These are phyloP conservation scores for Caenorhabditis japonica DNA, from an alignment of 2,888 invertebrate genomes.

Conservation along the genomic window DNA sequence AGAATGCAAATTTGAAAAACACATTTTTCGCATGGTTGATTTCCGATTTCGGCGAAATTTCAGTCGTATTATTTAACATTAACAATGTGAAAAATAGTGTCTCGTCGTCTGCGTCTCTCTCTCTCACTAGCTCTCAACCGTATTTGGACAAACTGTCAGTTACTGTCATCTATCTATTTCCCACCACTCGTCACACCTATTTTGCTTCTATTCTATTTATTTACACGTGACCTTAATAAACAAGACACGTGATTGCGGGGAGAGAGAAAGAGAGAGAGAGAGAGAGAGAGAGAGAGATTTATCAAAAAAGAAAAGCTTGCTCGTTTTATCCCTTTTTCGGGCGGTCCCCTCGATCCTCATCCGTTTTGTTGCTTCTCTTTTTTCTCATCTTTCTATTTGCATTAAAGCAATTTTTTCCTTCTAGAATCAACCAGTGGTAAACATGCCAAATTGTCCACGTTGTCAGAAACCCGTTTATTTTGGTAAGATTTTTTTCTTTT, in stretches of 20 bases:
- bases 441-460: conserved; percentile 75
- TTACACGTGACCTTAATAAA: conserved; percentile 8
- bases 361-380: background rate
- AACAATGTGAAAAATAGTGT: conserved; percentile 17
- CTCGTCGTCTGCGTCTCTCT: conserved; percentile 10
- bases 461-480: conserved; percentile 77
- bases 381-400: background rate
- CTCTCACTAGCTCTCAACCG: background rate
- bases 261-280: too few relatives aligned
- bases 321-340: conserved; percentile 14
- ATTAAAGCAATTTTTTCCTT: conserved; percentile 1
- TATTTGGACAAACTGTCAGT: conserved; percentile 46
- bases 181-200: conserved; percentile 19
- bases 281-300: conserved; percentile 9
- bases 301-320: background rate
- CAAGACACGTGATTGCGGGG: conserved; percentile 21
- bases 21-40: conserved; percentile 14
- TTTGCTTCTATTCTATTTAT: background rate
- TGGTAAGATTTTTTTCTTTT: conserved; percentile 62
- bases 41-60: conserved; percentile 29
- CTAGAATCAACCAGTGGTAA: conserved; percentile 19
- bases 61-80: too few relatives aligned
- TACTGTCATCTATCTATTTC: conserved; percentile 19
- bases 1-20: conserved; percentile 35
- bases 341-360: background rate